phyloP scores from a whole-genome alignment of 1,140 invertebrate genomes.

The Panulirus ornatus region DNA sequence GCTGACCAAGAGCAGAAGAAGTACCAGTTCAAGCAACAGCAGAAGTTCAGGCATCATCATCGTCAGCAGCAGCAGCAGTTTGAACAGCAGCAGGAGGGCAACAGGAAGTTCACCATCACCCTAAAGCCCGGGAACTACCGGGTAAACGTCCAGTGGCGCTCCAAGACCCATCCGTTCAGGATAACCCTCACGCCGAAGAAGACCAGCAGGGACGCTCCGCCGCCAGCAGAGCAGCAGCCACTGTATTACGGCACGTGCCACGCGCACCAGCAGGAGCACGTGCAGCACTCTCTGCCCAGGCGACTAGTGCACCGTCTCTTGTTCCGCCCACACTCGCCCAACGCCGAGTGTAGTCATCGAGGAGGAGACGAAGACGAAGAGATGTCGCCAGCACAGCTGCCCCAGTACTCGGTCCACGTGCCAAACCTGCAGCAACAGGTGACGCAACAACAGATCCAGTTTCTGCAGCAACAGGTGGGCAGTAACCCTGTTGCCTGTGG shows the following conservation, averaged over 20 bases:
- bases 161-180: slow-evolving; percentile 46
- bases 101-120: slow-evolving; percentile 45
- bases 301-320: slow-evolving; percentile 46
- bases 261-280: neutral
- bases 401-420: neutral
- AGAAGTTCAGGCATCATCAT: neutral
- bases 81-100: neutral
- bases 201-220: neutral
- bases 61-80: neutral
- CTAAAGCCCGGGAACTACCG: slow-evolving; percentile 51
- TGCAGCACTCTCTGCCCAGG: slow-evolving; percentile 1
- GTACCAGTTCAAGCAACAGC: neutral
- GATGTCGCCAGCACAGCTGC: slow-evolving; percentile 22
- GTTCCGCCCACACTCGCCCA: slow-evolving; percentile 21
- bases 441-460: neutral
- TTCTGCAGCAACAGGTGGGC: slow-evolving; percentile 40
- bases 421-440: slow-evolving; percentile 39
- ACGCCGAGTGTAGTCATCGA: slow-evolving; percentile 4
- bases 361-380: neutral
- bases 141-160: slow-evolving; percentile 60
- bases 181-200: slow-evolving; percentile 32
- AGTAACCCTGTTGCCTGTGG: slow-evolving; percentile 42
- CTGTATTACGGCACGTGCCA: slow-evolving; percentile 45
- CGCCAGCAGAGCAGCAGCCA: slow-evolving; percentile 35
- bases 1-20: neutral